phyloP scores from a whole-genome alignment of 2,888 invertebrate species.

The Anorthoa munda region DNA sequence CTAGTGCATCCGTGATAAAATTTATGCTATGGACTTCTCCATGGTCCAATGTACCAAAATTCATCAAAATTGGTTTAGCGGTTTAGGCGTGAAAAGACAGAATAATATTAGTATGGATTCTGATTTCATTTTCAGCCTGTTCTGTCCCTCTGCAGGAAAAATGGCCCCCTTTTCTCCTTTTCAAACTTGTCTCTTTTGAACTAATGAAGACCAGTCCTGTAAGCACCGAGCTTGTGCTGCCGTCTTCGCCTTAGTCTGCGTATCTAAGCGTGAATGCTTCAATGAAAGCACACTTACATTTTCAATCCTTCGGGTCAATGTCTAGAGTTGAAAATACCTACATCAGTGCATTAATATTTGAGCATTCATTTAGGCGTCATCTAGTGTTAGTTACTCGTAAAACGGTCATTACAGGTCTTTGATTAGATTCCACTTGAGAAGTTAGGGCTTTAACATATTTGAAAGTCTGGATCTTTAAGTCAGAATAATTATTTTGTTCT shows the following conservation, averaged over 20 bases:
- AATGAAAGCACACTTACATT: background rate
- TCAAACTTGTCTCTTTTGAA: background rate
- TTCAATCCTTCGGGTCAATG: background rate
- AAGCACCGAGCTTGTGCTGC: background rate
- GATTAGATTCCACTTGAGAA: constrained; percentile 21
- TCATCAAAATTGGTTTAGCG: no score
- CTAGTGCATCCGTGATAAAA: no score
- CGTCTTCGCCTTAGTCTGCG: background rate
- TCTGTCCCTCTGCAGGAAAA: no score
- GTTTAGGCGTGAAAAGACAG: no score
- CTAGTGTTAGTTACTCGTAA: background rate
- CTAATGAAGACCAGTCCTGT: no score
- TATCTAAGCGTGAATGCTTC: background rate
- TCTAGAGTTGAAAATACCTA: background rate
- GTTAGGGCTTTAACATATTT: constrained; percentile 21
- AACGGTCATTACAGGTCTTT: constrained; percentile 6
- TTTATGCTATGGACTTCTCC: no score
- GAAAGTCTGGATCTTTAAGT: constrained; percentile 12
- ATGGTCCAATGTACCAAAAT: no score
- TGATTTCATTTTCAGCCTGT: no score
- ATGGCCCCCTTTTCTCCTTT: no score
- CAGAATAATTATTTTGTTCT: constrained; percentile 15
- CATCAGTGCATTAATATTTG: background rate
- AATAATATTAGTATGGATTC: no score
- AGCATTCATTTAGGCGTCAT: background rate